Conservation (phyloP, 2,797 vertebrate genomes). For the Zalophus californianus region DNA sequence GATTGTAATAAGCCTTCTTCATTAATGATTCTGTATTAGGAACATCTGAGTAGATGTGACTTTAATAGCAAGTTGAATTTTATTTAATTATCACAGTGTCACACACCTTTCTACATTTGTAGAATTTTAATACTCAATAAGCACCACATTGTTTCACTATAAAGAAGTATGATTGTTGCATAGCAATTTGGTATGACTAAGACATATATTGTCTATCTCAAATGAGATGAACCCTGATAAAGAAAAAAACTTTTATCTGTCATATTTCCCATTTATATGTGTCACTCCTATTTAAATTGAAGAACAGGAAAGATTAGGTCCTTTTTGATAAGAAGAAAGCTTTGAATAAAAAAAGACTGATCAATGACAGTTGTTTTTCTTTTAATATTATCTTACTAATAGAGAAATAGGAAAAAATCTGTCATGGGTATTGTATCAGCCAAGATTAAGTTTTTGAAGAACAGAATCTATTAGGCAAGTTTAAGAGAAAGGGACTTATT, state of each 20-base stretch:
- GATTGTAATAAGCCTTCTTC: slow-evolving; percentile 27
- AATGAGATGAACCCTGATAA: not conserved
- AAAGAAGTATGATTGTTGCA: not conserved
- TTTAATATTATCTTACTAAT: slow-evolving; percentile 17
- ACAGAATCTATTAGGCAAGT: not conserved
- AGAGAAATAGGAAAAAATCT: not conserved
- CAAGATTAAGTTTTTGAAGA: not conserved
- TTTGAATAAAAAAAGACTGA: not conserved
- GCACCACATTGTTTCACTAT: slow-evolving; percentile 40
- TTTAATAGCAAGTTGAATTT: slow-evolving; percentile 65
- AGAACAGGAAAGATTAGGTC: not conserved
- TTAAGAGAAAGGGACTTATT: slow-evolving; percentile 4
- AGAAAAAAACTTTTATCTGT: slow-evolving; percentile 27
- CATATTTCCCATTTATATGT: slow-evolving; percentile 12
- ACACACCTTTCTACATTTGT: slow-evolving; percentile 32
- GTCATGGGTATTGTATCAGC: not conserved
- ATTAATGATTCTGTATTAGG: slow-evolving; percentile 49
- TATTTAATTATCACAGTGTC: slow-evolving; percentile 71
- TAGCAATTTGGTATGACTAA: not conserved
- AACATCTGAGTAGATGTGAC: slow-evolving; percentile 47
- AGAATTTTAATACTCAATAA: slow-evolving; percentile 63
- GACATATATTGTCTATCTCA: not conserved
- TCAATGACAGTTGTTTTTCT: not conserved
- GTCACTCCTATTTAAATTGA: slow-evolving; percentile 41
- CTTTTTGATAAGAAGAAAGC: slow-evolving; percentile 51